Conservation (phyloP, 2,797 vertebrate species). For the Sebastes hopkinsi region DNA sequence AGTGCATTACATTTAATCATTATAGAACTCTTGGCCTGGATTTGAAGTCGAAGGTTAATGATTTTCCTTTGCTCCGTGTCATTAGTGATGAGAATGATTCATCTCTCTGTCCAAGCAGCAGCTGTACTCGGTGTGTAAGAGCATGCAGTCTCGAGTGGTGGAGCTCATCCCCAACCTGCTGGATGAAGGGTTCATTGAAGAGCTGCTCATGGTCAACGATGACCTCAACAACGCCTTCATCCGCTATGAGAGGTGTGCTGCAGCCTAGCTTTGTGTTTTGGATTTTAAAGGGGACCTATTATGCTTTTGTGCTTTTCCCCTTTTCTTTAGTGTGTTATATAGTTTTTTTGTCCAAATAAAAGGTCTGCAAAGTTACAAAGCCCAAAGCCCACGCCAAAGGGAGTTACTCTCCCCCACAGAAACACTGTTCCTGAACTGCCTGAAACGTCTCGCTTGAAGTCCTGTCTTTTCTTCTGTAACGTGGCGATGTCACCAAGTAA, state of each 20-base stretch:
- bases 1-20: not conserved
- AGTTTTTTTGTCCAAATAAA: too few species aligned
- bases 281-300: not conserved
- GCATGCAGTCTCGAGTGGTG: conserved; percentile 93
- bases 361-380: too few species aligned
- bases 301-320: too few species aligned
- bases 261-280: not conserved
- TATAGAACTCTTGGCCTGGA: not conserved
- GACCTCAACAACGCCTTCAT: conserved; percentile 96
- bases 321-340: too few species aligned
- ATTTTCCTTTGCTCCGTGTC: not conserved
- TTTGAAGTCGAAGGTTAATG: not conserved
- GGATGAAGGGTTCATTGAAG: conserved; percentile 90
- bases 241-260: conserved; percentile 85
- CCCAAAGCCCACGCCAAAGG: too few species aligned
- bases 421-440: too few species aligned
- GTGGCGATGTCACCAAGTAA: too few species aligned
- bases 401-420: too few species aligned
- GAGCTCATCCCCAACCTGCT: conserved; percentile 91
- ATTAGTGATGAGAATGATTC: not conserved
- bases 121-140: conserved; percentile 85
- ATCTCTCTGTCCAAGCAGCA: conserved; percentile 71
- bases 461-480: too few species aligned
- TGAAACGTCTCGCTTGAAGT: too few species aligned
- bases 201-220: conserved; percentile 94